Evolutionary conservation across 1,140 invertebrate genomes (phyloP), one percentile per base, ranked within the genome.

Genomic region (Hestina assimilis): DNA sequence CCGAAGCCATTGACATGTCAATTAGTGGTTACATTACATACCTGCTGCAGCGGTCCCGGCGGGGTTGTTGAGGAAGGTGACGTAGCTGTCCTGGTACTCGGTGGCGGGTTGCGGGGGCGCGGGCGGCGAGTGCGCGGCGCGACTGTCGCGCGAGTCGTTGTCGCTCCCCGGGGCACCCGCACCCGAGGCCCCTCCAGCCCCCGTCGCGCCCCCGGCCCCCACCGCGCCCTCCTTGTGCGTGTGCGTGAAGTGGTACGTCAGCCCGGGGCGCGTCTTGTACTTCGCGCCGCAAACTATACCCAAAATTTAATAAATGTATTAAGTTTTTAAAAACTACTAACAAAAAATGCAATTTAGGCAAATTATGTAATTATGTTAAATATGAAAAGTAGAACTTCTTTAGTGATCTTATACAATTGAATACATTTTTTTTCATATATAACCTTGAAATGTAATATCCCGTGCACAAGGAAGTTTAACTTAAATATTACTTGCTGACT

Each of bases 221-320:
- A 9, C 40, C 14, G 46, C 75, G 84, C 24, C 78, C 89, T 94
- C 94, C 90, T 96, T 94, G 91, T 98, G 97, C 75, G 96, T 96
- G 92, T 98, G 97, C 84, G 95, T 94, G 91, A 97, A 97, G 92
- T 99, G 98, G 92, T 99, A 99, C 69, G 96, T 96, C 74, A 99
- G 92, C 69, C 98, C 98, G 60, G 97, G 96, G 67, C 97, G 93
- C 45, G 97, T 98, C 91, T 99, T 99, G 93, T 99, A 99, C 76
- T 97, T 94, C 77, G 96, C 96, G 83, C 96, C 95, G 92, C 97
- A 99, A 83, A 96, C 96, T 97, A 38, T 29, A 35, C 14, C 26
- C 11, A 53, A 12, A 26, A 12, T 9, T 2, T 28, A 6, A 7
- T 12, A 6, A 17, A 14, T n/a, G n/a, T 40, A 41, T 8, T 8